Percentiles rank a stretch among this genome's conserved stretches.
phyloP scores from a whole-genome alignment of 2,797 vertebrate species.

The Mormyrus proboscirostris region DNA sequence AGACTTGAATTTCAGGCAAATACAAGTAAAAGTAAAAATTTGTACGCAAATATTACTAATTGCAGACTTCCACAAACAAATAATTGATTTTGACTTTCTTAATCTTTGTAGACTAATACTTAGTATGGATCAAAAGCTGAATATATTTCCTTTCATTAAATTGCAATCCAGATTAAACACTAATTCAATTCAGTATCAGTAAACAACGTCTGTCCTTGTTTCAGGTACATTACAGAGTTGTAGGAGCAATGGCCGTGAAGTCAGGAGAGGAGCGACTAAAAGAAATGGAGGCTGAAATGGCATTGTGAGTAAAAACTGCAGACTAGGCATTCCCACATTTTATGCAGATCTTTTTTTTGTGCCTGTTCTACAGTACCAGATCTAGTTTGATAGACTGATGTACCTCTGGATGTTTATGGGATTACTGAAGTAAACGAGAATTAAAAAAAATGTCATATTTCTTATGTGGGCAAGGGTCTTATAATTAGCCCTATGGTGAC shows the following conservation, averaged over 20 bases:
- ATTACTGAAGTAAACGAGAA: neutral
- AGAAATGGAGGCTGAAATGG: constrained; percentile 94
- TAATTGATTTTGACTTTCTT: neutral
- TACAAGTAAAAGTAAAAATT: neutral
- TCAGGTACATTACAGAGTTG: neutral
- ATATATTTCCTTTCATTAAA: neutral
- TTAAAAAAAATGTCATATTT: neutral
- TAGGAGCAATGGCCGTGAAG: constrained; percentile 62
- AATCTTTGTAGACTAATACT: neutral
- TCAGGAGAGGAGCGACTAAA: constrained; percentile 82
- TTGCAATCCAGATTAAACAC: neutral
- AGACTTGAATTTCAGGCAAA: neutral
- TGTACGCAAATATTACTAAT: neutral
- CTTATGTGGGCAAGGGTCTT: neutral
- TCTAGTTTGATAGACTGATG: neutral
- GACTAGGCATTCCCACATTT: neutral
- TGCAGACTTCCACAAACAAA: neutral
- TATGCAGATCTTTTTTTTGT: neutral
- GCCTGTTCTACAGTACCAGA: neutral
- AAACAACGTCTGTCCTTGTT: neutral
- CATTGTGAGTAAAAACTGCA: constrained; percentile 69
- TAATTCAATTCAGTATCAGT: neutral
- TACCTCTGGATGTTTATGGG: neutral
- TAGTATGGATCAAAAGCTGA: neutral
- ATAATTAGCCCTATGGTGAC: neutral